A percentile compares a stretch with the other conserved stretches of the same genome.
These are phyloP conservation scores for Prenolepis imparis DNA, from an alignment of 2,888 invertebrate species.

Conservation along the genomic window DNA sequence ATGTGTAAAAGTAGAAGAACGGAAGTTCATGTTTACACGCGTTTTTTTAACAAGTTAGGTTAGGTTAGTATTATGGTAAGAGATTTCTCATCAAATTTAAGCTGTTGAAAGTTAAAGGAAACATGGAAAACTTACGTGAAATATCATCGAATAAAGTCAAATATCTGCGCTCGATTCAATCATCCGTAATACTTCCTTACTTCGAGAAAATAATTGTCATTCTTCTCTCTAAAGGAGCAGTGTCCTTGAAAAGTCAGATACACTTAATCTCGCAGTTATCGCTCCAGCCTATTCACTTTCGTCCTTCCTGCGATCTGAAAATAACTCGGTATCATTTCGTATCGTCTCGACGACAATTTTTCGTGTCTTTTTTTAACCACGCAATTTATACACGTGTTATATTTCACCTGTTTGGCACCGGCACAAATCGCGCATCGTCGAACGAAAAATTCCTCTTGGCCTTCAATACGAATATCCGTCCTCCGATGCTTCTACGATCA, in stretches of 20 bases:
- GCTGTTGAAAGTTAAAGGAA: not conserved
- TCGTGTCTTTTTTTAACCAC: not conserved
- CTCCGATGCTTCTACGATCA: not conserved
- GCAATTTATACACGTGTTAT: not conserved
- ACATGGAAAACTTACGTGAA: not conserved
- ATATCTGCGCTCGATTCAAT: not conserved
- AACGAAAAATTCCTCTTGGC: not conserved
- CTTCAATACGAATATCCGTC: not conserved
- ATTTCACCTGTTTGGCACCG: not conserved
- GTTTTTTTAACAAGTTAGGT: not conserved
- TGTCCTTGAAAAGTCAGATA: not conserved
- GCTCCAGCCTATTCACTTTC: not conserved
- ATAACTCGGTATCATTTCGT: not conserved
- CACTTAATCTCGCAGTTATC: not conserved
- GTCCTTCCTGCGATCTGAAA: not conserved
- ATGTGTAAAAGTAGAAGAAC: not conserved
- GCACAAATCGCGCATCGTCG: not conserved
- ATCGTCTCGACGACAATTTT: not conserved
- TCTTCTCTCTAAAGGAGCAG: not conserved
- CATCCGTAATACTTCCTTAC: not conserved
- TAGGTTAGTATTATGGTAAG: not conserved
- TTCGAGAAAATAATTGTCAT: not conserved
- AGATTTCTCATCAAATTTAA: not conserved
- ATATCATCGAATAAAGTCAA: not conserved
- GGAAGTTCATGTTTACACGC: constrained; percentile 4